Evolutionary conservation across 2,797 vertebrate genomes (phyloP).

Genomic region (Mionectes olivaceus): DNA sequence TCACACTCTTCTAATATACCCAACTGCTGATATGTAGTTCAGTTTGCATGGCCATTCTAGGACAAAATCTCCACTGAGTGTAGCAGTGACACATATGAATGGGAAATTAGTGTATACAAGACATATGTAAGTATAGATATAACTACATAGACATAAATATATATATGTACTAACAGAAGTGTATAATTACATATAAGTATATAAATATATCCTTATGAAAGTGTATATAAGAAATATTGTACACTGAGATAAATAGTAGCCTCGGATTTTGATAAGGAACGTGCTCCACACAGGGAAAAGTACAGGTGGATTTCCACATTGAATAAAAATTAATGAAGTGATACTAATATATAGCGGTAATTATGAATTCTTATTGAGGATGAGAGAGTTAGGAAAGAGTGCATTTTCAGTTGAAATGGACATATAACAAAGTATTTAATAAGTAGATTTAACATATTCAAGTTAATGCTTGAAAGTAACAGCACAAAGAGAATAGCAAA

Average conservation of each 20-base stretch:
- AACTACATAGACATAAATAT: background rate
- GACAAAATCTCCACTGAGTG: background rate
- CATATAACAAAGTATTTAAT: background rate
- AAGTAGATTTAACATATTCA: background rate
- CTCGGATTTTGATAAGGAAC: background rate
- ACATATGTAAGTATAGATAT: background rate
- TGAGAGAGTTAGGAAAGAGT: background rate
- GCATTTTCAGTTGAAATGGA: background rate
- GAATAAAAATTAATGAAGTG: background rate
- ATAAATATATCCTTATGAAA: background rate
- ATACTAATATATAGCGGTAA: background rate
- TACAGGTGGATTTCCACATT: background rate
- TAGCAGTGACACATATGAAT: background rate
- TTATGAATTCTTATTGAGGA: background rate
- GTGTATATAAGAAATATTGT: background rate
- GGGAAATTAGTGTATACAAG: background rate
- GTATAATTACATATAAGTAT: background rate
- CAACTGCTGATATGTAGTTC: background rate
- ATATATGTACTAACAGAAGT: background rate
- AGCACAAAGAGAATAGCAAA: conserved; percentile 25
- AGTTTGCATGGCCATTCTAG: background rate
- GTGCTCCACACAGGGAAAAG: background rate
- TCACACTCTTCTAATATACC: background rate
- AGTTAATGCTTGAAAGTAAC: background rate
- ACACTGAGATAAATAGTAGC: background rate